Conservation (phyloP, 1,140 invertebrate genomes). For the Pseudoatta argentina region DNA sequence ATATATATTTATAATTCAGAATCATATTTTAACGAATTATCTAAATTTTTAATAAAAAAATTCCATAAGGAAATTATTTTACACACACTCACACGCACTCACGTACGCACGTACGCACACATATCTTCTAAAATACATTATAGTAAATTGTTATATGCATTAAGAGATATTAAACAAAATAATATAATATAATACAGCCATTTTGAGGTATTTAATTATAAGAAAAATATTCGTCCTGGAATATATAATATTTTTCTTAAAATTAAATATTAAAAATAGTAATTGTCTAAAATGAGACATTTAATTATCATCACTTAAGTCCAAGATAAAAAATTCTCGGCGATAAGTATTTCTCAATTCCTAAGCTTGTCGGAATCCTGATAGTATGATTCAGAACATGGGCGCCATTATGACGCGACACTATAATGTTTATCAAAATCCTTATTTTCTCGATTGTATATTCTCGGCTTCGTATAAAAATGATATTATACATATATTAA, state of each 20-base stretch:
- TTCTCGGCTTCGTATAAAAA: neutral
- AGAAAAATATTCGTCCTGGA: too few species aligned
- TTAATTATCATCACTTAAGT: neutral
- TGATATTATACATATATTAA: neutral
- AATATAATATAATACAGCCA: neutral
- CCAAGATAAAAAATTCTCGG: constrained; percentile 67
- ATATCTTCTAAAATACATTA: neutral
- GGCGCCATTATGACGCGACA: constrained; percentile 46
- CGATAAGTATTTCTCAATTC: constrained; percentile 68
- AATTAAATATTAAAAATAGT: too few species aligned
- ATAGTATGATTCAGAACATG: constrained; percentile 63
- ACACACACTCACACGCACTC: too few species aligned
- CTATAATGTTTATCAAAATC: constrained; percentile 5
- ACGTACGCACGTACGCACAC: too few species aligned
- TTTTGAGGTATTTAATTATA: neutral
- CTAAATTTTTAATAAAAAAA: neutral
- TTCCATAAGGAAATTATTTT: neutral
- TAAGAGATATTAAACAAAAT: neutral
- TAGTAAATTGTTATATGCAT: neutral
- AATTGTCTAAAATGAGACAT: neutral
- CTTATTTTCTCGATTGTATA: neutral
- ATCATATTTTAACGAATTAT: constrained; percentile 21
- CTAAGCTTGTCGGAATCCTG: constrained; percentile 42
- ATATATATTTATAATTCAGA: constrained; percentile 3
- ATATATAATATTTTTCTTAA: too few species aligned